A percentile compares a stretch with the other conserved stretches of the same genome.
Conservation (phyloP, 2,113 vertebrate species). For the Cyprinodon brontotheroides region DNA sequence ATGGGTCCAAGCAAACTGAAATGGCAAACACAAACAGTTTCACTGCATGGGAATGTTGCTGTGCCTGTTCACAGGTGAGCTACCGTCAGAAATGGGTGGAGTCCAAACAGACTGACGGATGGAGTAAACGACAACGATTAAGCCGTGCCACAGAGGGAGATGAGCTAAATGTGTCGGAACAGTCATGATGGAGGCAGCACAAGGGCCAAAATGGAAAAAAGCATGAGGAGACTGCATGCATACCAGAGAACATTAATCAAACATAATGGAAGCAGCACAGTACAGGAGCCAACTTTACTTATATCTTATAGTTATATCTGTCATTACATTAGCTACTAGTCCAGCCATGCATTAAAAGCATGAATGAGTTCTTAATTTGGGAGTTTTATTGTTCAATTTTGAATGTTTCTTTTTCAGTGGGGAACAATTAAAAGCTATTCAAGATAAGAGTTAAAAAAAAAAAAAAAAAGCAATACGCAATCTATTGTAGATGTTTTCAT, state of each 20-base stretch:
- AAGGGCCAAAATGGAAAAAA: not conserved
- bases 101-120: not conserved
- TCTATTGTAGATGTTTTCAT: too few relatives aligned
- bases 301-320: not conserved
- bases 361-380: not conserved
- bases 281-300: not conserved
- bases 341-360: not conserved
- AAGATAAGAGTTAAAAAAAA: not conserved
- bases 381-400: not conserved
- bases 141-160: conserved; percentile 6
- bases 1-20: conserved; percentile 99
- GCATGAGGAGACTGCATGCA: not conserved
- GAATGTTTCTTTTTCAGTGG: not conserved
- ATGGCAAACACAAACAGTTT: conserved; percentile 83
- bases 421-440: not conserved
- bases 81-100: conserved; percentile 24
- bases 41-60: conserved; percentile 55
- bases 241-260: not conserved
- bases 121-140: not conserved
- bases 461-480: not conserved
- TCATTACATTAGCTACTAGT: not conserved
- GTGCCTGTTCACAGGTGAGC: conserved; percentile 24
- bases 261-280: not conserved
- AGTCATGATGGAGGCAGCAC: not conserved
- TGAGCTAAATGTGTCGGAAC: not conserved